These are phyloP conservation scores for Medauroidea extradentata DNA, from an alignment of 1,140 invertebrate genomes.

Conservation along the genomic window DNA sequence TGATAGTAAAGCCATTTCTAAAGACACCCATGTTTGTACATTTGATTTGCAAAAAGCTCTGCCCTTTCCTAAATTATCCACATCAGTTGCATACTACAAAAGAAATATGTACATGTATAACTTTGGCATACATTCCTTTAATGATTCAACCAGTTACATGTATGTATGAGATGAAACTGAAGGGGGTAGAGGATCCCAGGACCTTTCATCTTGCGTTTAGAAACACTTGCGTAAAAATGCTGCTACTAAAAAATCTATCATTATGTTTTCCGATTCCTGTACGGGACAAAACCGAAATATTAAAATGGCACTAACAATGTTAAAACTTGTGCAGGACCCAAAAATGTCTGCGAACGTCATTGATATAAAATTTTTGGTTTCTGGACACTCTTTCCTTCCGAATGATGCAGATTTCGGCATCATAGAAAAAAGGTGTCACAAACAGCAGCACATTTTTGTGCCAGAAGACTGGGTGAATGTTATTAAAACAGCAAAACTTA, in stretches of 20 bases:
- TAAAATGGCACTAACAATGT: slow-evolving; percentile 25
- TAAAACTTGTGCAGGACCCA: slow-evolving; percentile 28
- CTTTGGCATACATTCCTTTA: slow-evolving; percentile 17
- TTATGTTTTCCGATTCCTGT: slow-evolving; percentile 30
- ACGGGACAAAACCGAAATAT: slow-evolving; percentile 33
- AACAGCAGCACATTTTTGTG: background rate
- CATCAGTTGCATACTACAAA: slow-evolving; percentile 29
- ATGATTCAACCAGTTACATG: slow-evolving; percentile 24
- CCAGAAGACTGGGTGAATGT: slow-evolving; percentile 3
- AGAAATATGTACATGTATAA: slow-evolving; percentile 24
- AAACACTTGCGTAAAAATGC: slow-evolving; percentile 28
- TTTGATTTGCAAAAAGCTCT: slow-evolving; percentile 27
- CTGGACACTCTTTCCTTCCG: slow-evolving; percentile 28
- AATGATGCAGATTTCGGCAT: slow-evolving; percentile 27
- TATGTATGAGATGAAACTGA: slow-evolving; percentile 28
- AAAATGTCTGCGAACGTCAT: slow-evolving; percentile 23
- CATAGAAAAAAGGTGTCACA: slow-evolving; percentile 10
- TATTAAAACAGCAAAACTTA: slow-evolving; percentile 2
- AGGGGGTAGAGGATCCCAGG: slow-evolving; percentile 28
- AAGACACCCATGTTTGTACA: slow-evolving; percentile 22
- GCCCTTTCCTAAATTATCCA: slow-evolving; percentile 23
- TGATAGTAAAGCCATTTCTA: slow-evolving; percentile 21
- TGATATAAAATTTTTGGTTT: slow-evolving; percentile 31
- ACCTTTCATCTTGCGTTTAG: slow-evolving; percentile 23
- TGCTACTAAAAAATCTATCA: slow-evolving; percentile 25